Base-by-base conservation (phyloP, 1,140 invertebrate genomes). In the Amphibalanus amphitrite region DNA sequence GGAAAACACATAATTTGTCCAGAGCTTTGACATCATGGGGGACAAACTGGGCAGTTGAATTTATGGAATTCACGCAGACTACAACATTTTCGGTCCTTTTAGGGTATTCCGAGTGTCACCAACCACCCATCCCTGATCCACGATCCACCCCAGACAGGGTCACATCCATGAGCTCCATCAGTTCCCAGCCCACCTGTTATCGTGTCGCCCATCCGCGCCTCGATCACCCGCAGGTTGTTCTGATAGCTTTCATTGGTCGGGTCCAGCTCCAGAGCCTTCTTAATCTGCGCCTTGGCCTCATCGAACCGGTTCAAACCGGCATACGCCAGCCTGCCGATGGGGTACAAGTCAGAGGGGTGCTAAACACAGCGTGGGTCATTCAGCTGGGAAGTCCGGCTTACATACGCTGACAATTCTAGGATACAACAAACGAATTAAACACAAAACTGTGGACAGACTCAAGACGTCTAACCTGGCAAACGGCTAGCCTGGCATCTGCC, bases 161-260 rank as follows among this genome's bases (percentile, higher is more conserved):
- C 38, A 6, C 38, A 38, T 8, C 6, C 38, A 38, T n/a, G n/a
- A n/a, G n/a, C n/a, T n/a, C n/a, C n/a, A n/a, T n/a, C n/a, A n/a
- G n/a, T n/a, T n/a, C n/a, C n/a, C n/a, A n/a, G n/a, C 10, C 23
- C 20, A 59, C 47, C 47, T 59, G 10, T 8, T 1, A 23, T 23
- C 1, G 47, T 3, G n/a, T 67, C 65, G 65, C 3, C 28, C n/a
- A 67, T 67, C 17, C 65, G 3, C 10, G 65, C 28, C 65, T 67
- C 65, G 8, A 67, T 67, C 26, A 28, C 65, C 23, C n/a, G 15
- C 65, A 67, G 65, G 83, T 97, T 97, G 77, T 88, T 90, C 72
- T 87, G 86, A 79, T 97, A 96, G 77, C 90, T 91, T 75, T 92
- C 89, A 81, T 97, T 98, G 67, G 89, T 86, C 23, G 95, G 95